Conservation (phyloP, 2,113 vertebrate species). For the Macquaria australasica region DNA sequence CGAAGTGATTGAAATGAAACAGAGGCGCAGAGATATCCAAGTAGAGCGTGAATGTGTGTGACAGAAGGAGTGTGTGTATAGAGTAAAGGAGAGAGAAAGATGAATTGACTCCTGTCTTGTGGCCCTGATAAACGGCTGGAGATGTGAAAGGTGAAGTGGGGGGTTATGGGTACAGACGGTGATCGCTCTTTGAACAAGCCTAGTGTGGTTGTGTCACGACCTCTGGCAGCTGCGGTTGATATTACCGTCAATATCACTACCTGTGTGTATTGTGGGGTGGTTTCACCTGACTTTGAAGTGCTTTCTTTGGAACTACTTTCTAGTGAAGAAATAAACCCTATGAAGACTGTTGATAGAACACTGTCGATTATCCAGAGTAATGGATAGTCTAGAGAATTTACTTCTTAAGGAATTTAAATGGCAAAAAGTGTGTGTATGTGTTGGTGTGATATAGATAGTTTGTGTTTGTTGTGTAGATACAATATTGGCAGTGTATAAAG, state of each 20-base stretch:
- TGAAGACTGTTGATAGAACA: not conserved
- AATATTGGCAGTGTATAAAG: not conserved
- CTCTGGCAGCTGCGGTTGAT: constrained; percentile 45
- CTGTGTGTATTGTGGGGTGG: not conserved
- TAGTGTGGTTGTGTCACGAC: constrained; percentile 59
- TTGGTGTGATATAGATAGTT: not conserved
- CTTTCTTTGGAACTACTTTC: not conserved
- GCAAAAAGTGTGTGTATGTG: not conserved
- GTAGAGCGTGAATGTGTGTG: constrained; percentile 34
- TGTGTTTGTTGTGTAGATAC: not conserved
- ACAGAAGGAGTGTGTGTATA: constrained; percentile 25
- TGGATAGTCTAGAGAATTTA: not conserved
- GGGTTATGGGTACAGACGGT: constrained; percentile 44
- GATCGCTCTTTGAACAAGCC: constrained; percentile 73
- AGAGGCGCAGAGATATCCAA: not conserved
- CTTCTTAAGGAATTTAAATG: not conserved
- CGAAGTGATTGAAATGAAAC: constrained; percentile 23
- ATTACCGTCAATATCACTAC: constrained; percentile 41
- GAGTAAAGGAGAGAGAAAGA: constrained; percentile 48
- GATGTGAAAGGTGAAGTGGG: constrained; percentile 73
- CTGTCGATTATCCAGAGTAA: not conserved
- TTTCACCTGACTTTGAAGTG: constrained; percentile 5
- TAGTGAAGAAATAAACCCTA: not conserved
- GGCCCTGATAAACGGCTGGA: constrained; percentile 62
- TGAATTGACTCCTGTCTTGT: constrained; percentile 61